These are phyloP conservation scores for Macropodus opercularis DNA, from an alignment of 2,797 vertebrate genomes.

Conservation along the genomic window DNA sequence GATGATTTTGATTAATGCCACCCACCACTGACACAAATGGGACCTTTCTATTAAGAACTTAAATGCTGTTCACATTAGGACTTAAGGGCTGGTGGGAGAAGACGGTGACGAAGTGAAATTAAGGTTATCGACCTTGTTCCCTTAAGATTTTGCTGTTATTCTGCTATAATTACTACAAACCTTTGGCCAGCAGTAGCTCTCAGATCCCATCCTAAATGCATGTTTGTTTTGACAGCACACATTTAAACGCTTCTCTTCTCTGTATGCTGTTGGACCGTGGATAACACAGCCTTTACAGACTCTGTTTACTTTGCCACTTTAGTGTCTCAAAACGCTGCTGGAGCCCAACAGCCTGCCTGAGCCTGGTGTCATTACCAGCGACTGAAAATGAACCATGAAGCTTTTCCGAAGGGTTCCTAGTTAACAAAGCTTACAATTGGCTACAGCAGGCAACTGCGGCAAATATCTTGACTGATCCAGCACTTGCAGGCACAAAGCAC, in stretches of 20 bases:
- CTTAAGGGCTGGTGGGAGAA: neutral
- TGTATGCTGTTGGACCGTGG: neutral
- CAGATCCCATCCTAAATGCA: neutral
- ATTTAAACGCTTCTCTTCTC: neutral
- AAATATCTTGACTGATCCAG: conserved; percentile 46
- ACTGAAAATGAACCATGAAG: conserved; percentile 57
- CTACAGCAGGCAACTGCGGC: conserved; percentile 30
- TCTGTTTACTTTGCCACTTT: conserved; percentile 2
- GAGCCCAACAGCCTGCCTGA: conserved; percentile 35
- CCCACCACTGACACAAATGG: neutral
- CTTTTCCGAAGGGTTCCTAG: conserved; percentile 40
- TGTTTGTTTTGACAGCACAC: neutral
- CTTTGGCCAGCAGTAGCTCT: neutral
- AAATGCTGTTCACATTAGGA: conserved; percentile 5
- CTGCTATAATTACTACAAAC: neutral
- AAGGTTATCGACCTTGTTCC: neutral
- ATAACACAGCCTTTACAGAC: neutral
- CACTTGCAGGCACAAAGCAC: conserved; percentile 37
- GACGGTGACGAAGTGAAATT: neutral
- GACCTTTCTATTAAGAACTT: neutral
- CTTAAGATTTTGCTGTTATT: no score
- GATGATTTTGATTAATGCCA: conserved; percentile 29
- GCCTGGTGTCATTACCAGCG: conserved; percentile 58
- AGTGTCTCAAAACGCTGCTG: conserved; percentile 26
- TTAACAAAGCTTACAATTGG: conserved; percentile 62